Base-by-base conservation (phyloP, 1,140 invertebrate species). In the Helicoverpa zea region DNA sequence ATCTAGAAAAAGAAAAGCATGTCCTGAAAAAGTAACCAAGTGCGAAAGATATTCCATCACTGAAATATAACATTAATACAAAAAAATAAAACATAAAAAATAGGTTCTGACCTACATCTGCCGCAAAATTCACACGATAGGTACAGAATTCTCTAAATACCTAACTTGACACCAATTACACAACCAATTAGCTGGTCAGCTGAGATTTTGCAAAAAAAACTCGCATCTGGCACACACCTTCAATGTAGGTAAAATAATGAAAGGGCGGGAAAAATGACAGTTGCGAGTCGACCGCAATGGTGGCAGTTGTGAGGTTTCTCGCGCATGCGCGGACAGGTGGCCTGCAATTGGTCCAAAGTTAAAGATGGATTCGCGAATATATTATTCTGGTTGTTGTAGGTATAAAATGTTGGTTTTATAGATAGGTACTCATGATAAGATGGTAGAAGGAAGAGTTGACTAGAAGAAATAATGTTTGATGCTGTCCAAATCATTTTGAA, bases 261-360 rank as follows among this genome's bases (percentile, higher is more conserved):
- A 88, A 90, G 88, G 82, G 88, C 86, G 88, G 85, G 86, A 90
- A 89, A 91, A 89, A 83, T 91, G 91, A 90, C 91, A 93, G 90
- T 91, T 93, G 91, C 81, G 86, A 92, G 84, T 91, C 86, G 86
- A 89, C 86, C 87, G 86, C 90, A 86, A 86, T 89, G 87, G 83
- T 81, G 58, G 79, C 86, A 81, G 80, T 88, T 87, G 86, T 83
- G 78, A 47, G 90, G 90, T 87, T 93, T 93, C 91, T 78, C 81
- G 86, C 89, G 87, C 89, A 91, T 90, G 91, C 90, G 87, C 83
- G 79, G 75, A 30, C 90, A 91, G 88, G 83, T 91, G 89, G 80
- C 73, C 74, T 80, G 80, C 86, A 87, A 90, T 90, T 89, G 89
- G 86, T 77, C 58, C 56, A n/a, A 83, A 83, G 73, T 79, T 68